phyloP scores from a whole-genome alignment of 2,113 vertebrate genomes.

The Acrocephalus kingi region DNA sequence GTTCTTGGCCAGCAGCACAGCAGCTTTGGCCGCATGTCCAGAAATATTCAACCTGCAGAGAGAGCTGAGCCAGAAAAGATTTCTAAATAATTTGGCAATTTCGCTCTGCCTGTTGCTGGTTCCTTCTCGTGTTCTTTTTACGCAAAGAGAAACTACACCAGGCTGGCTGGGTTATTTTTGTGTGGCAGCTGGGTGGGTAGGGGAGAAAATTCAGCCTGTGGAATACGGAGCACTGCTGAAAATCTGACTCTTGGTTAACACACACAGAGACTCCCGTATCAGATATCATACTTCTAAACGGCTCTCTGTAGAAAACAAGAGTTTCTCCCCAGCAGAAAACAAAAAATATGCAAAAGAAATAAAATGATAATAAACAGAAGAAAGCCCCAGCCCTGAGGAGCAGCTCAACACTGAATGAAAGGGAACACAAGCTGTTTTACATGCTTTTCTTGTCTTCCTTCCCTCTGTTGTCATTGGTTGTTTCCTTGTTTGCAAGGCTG shows the following conservation, averaged over 20 bases:
- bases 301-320: neutral
- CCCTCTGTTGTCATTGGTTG: conserved; percentile 5
- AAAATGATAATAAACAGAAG: neutral
- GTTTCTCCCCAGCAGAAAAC: neutral
- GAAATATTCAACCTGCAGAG: conserved; percentile 50
- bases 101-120: neutral
- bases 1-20: conserved; percentile 31
- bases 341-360: conserved; percentile 4
- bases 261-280: accelerated
- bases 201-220: neutral
- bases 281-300: neutral
- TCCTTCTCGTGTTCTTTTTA: neutral
- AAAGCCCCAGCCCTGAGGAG: neutral
- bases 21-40: neutral
- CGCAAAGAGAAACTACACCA: neutral
- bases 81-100: conserved; percentile 60
- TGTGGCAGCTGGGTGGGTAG: neutral
- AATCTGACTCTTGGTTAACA: neutral
- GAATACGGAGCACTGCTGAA: neutral
- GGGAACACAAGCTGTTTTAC: neutral
- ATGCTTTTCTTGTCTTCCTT: conserved; percentile 26
- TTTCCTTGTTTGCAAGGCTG: neutral
- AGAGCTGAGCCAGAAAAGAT: conserved; percentile 53
- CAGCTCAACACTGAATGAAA: neutral
- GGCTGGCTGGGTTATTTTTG: neutral